Evolutionary conservation across 2,797 vertebrate species (phyloP), one percentile per base, ranked within the genome.

Genomic region (Halcyon badia): DNA sequence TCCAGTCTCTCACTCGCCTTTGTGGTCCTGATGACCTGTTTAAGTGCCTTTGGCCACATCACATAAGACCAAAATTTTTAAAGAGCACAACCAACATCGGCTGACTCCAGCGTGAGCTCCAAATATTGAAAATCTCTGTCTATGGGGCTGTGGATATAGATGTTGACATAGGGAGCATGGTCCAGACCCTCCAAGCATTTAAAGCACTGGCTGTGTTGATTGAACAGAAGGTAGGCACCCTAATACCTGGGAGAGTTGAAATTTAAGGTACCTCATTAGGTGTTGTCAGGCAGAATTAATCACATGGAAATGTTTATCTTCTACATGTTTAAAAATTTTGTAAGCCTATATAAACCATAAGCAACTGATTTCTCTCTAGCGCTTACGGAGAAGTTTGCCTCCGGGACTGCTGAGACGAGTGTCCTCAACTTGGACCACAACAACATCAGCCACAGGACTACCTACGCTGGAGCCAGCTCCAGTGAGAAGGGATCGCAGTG

Each of bases 351-450:
- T 72, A 33, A 75, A 68, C n/a, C 41, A 17, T 31, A 14, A 78
- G 58, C 31, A 70, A 35, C 33, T 80, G 42, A 20, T 90, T 87
- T 96, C 51, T 66, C 77, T 41, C 6, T 68, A 99, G 99, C 99
- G 99, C 95, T 97, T 99, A 66, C 98, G 99, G 91, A 98, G 98
- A 37, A 99, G 98, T 98, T 98, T 99, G 85, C 99, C 99, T 37
- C 99, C 99, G 0, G 99, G 99, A 75, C 98, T 99, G 84, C 90
- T 99, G 88, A 98, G 99, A 91, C 97, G 99, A 65, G 99, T 99
- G 90, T 99, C 99, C 5, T 99, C 99, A 41, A 99, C 99, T 1
- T 99, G 99, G 99, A 99, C 99, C 57, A 99, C 99, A 46, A 99
- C 99, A 94, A 99, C 99, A 33, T 99, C 99, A 4, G 99, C 99